Evolutionary conservation across 2,113 vertebrate species (phyloP), one percentile per base, ranked within the genome.

Genomic region (Gambusia holbrooki): DNA sequence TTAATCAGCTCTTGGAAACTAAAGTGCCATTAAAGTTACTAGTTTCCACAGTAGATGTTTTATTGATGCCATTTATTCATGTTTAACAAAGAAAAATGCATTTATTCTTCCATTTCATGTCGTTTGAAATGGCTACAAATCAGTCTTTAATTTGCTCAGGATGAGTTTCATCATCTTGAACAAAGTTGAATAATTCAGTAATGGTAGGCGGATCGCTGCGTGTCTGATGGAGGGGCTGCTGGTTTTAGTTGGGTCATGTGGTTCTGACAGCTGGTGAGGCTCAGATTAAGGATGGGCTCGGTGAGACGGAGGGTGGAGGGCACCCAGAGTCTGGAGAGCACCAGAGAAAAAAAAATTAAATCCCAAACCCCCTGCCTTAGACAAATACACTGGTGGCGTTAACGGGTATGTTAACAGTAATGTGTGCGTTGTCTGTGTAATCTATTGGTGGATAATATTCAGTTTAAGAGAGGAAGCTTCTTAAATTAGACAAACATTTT

Each of bases 201-300:
- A 93, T 78, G 64, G 77, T 76, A 71, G 29, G 65, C 76, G 72
- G 78, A 64, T 71, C 69, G 51, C 74, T 83, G 73, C 22, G 7
- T 8, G 22, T 54, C 51, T 54, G 51, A 58, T 58, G 51, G 51
- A 78, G 73, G 67, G 81, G 78, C 37, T 69, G 77, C 63, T 82
- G 48, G 42, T 84, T 70, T 60, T 82, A 0, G 6, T 51, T 66
- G 71, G 82, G 82, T 87, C 84, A 84, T 90, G 86, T 89, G 89
- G 87, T 88, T 83, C 85, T 73, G 89, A 92, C 93, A 93, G 92
- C 92, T 93, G 93, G 86, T 87, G 80, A 85, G 80, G 77, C 86
- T 87, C 80, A 88, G 89, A 92, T 92, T 93, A 92, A 84, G 74
- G 80, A 74, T 73, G 82, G 84, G 76, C 70, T 83, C 65, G 73